Evolutionary conservation across 2,113 vertebrate species (phyloP), one percentile per base, ranked within the genome.

Genomic region (Eudyptes chrysolophus): DNA sequence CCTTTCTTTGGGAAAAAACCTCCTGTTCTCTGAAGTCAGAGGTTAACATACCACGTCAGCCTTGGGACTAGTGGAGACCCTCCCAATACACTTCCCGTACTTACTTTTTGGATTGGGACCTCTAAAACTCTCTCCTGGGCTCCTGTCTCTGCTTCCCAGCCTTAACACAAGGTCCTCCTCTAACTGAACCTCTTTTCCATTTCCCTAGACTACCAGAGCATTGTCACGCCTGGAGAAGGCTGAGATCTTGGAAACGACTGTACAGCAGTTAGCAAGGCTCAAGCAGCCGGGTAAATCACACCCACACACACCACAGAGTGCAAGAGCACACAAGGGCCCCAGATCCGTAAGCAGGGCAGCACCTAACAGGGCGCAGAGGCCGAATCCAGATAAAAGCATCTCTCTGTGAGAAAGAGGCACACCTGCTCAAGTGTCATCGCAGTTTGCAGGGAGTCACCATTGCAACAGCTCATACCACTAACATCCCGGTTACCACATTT

Each of bases 1-100:
- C 30, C 29, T 17, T 48, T 36, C n/a, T 62, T 55, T 11, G 18
- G 30, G 32, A 54, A 46, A 68, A 85, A 5, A 20, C 4, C 52
- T 83, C 17, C 42, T 68, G 24, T 44, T 57, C 26, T 38, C 66
- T 49, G 6, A 81, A 76, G 20, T 32, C 60, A 7, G 27, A 69
- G 34, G 16, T 48, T 69, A 48, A 36, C 0, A 4, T 5, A 40
- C 18, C 2, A 0, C 2, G 9, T 38, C 75, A 58, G 27, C 69
- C 55, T 48, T 1, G 0, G 57, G 25, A 40, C 10, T 15, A 49
- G 42, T 17, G 13, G 7, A 64, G 1, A 2, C 22, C 13, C 34
- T 29, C 49, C 34, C 55, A 16, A 9, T 29, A 22, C 2, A 38
- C 11, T 42, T 36, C 30, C 21, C 2, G 0, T 46, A 2, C 7